Percentiles rank a stretch among this genome's conserved stretches.
Conservation (phyloP, 2,797 vertebrate genomes). For the Heteromormyrus szaboi region DNA sequence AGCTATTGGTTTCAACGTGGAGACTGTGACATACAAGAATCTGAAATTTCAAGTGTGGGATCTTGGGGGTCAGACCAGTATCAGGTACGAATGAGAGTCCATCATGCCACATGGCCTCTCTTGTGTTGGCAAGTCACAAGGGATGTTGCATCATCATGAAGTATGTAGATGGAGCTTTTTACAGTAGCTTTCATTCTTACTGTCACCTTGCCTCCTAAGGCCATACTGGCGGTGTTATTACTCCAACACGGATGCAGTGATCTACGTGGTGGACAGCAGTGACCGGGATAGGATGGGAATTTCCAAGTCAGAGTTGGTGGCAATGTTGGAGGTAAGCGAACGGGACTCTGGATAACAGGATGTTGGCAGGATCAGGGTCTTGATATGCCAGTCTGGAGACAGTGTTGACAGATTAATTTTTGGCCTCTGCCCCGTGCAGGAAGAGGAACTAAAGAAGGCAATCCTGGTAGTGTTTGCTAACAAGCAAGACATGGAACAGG, state of each 20-base stretch:
- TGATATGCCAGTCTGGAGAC: neutral
- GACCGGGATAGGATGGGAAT: slow-evolving; percentile 96
- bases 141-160: neutral
- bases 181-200: neutral
- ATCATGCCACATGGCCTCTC: neutral
- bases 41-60: slow-evolving; percentile 98
- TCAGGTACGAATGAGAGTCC: slow-evolving; percentile 66
- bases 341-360: neutral
- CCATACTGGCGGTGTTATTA: slow-evolving; percentile 98
- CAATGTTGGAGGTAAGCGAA: slow-evolving; percentile 86
- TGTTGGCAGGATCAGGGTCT: neutral
- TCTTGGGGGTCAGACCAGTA: slow-evolving; percentile 95
- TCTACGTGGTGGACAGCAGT: slow-evolving; percentile 97
- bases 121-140: neutral
- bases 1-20: slow-evolving; percentile 98
- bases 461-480: slow-evolving; percentile 98
- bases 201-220: slow-evolving; percentile 49
- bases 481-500: slow-evolving; percentile 98
- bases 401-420: neutral
- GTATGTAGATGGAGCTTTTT: neutral
- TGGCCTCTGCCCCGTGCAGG: slow-evolving; percentile 54
- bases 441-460: slow-evolving; percentile 95
- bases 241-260: slow-evolving; percentile 95
- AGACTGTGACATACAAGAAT: slow-evolving; percentile 92
- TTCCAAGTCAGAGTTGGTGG: slow-evolving; percentile 94